Base-by-base conservation (phyloP, 2,113 vertebrate species). In the Candoia aspera region DNA sequence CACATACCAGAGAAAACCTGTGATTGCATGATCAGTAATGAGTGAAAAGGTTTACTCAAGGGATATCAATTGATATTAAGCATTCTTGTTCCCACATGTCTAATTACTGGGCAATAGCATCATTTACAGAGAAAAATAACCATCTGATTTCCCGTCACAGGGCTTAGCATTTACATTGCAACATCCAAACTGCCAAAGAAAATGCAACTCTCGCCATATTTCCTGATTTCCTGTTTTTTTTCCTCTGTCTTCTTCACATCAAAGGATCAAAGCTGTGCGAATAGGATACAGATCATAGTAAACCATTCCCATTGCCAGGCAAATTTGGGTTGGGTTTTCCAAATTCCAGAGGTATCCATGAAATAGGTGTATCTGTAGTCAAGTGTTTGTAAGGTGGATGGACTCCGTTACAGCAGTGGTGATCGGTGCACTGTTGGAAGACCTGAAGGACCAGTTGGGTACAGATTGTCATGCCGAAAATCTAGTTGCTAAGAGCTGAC, bases 141-240 rank as follows among this genome's bases (percentile, higher is more conserved):
- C 10, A 37, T 33, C 89, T 95, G 93, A 95, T 95, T 93, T 94
- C 94, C 90, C 92, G 90, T 93, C 94, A 95, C 88, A 94, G 84
- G 90, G 37, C 87, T 60, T 86, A 93, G 92, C 53, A 42, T 95
- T 90, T 57, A 68, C n/a, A 90, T 6, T 13, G 68, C 37, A 57
- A 13, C 64, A 79, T 83, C 21, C 17, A 54, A 90, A 42, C 6
- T 0, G 37, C 46, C 64, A 79, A 57, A 55, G 11, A n/a, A 53
- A 23, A 79, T 19, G 23, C 29, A 68, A 26, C 89, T 33, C 49
- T 79, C 13, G 68, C 89, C 2, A 2, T 83, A 37, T 53, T 37
- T 58, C 37, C 53, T 57, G n/a, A 17, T 33, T n/a, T 23, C 64
- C 10, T 79, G 53, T 55, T 79, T 90, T 79, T 57, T 11, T 64